Percentiles rank a stretch among this genome's conserved stretches.
These are phyloP conservation scores for Lepus europaeus DNA, from an alignment of 2,113 vertebrate species.

Conservation along the genomic window DNA sequence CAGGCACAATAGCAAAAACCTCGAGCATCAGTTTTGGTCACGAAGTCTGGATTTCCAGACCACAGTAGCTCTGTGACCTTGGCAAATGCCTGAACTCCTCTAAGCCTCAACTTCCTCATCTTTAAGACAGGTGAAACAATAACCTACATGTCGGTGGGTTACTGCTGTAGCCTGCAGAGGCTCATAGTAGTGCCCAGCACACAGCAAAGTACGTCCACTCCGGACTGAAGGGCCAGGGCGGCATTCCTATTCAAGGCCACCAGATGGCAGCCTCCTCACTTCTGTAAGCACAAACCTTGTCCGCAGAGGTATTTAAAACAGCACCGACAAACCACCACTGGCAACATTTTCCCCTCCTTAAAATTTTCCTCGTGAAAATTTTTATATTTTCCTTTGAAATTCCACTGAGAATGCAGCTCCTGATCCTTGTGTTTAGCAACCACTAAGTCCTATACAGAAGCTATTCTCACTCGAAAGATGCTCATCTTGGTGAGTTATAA, in stretches of 20 bases:
- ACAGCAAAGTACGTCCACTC: not conserved
- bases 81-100: not conserved
- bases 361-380: not conserved
- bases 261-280: slow-evolving; percentile 61
- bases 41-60: not conserved
- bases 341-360: not conserved
- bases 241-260: not conserved
- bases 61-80: not conserved
- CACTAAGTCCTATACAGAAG: not conserved
- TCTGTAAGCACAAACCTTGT: not conserved
- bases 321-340: not conserved
- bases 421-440: not conserved
- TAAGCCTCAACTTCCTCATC: not conserved
- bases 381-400: slow-evolving; percentile 31
- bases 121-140: not conserved
- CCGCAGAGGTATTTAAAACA: not conserved
- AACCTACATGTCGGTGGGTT: not conserved
- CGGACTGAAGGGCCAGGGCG: not conserved
- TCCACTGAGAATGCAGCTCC: not conserved
- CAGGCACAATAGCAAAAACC: not conserved
- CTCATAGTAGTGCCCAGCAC: not conserved
- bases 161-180: not conserved
- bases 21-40: not conserved
- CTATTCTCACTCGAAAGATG: not conserved
- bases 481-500: not conserved